phyloP scores from a whole-genome alignment of 2,888 invertebrate species.

The Xiphydria camelus region DNA sequence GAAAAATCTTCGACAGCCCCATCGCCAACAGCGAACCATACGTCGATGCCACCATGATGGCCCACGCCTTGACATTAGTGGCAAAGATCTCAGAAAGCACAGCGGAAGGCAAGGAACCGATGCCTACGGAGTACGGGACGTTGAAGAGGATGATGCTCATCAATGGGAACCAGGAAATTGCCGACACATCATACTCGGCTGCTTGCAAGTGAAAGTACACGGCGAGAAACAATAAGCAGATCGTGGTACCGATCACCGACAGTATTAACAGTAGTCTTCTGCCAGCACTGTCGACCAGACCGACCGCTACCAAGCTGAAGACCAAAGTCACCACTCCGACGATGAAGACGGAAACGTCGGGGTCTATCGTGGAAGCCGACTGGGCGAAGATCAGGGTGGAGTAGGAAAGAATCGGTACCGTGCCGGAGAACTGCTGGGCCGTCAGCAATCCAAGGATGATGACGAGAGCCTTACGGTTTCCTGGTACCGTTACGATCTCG shows the following conservation, averaged over 20 bases:
- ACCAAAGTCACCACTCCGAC: slow-evolving; percentile 5
- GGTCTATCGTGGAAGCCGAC: not conserved
- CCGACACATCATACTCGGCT: not conserved
- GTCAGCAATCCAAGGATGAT: slow-evolving; percentile 13
- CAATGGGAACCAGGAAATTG: slow-evolving; percentile 10
- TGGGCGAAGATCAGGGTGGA: not conserved
- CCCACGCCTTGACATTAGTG: slow-evolving; percentile 22
- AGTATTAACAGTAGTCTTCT: slow-evolving; percentile 17
- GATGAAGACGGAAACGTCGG: slow-evolving; percentile 6
- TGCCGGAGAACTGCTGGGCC: slow-evolving; percentile 24
- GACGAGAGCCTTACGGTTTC: slow-evolving; percentile 11
- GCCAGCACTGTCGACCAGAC: slow-evolving; percentile 20
- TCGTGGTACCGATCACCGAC: slow-evolving; percentile 5
- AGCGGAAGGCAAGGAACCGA: slow-evolving; percentile 17
- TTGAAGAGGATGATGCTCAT: slow-evolving; percentile 5
- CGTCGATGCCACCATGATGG: slow-evolving; percentile 14
- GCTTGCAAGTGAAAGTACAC: slow-evolving; percentile 9
- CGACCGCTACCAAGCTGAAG: not conserved
- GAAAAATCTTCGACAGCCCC: slow-evolving; percentile 15
- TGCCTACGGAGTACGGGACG: slow-evolving; percentile 12
- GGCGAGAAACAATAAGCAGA: slow-evolving; percentile 10
- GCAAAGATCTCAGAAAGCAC: slow-evolving; percentile 28
- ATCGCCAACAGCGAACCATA: slow-evolving; percentile 17
- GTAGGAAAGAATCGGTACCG: slow-evolving; percentile 11
- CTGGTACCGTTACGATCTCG: slow-evolving; percentile 10